Evolutionary conservation across 1,140 invertebrate species (phyloP).

Genomic region (Aethina tumida): DNA sequence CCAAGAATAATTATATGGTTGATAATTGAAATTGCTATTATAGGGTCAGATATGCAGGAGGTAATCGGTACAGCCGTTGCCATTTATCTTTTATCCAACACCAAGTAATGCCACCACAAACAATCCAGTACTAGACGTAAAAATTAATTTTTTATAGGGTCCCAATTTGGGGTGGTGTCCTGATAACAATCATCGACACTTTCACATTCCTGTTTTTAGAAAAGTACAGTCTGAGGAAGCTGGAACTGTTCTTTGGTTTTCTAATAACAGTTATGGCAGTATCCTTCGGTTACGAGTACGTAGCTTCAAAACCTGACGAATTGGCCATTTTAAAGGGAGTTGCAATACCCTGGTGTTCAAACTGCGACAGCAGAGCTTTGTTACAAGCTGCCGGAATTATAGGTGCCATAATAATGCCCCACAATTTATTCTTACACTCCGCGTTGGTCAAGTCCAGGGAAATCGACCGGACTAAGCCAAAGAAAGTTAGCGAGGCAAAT

Average conservation of each 20-base stretch:
- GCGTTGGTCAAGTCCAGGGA: constrained; percentile 81
- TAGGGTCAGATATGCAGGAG: constrained; percentile 90
- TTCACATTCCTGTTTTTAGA: constrained; percentile 88
- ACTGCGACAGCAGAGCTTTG: constrained; percentile 59
- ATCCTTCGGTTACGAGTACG: constrained; percentile 84
- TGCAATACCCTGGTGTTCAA: constrained; percentile 69
- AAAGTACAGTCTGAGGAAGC: constrained; percentile 81
- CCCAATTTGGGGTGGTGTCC: constrained; percentile 73
- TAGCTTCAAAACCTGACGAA: constrained; percentile 63
- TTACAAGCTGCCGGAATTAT: constrained; percentile 80
- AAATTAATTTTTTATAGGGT: constrained; percentile 48
- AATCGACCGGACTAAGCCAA: constrained; percentile 61
- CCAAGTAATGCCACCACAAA: too few species aligned
- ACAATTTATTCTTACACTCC: constrained; percentile 88
- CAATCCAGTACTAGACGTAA: too few species aligned
- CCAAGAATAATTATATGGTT: constrained; percentile 79
- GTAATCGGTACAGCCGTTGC: constrained; percentile 88
- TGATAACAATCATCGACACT: constrained; percentile 85
- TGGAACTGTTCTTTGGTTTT: constrained; percentile 79
- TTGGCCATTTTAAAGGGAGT: constrained; percentile 65
- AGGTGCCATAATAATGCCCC: constrained; percentile 85
- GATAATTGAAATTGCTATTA: constrained; percentile 91
- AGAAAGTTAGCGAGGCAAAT: constrained; percentile 74
- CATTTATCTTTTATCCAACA: constrained; percentile 74
- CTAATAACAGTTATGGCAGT: constrained; percentile 80